Evolutionary conservation across 2,113 vertebrate species (phyloP), one percentile per base, ranked within the genome.

Genomic region (Cervus canadensis): DNA sequence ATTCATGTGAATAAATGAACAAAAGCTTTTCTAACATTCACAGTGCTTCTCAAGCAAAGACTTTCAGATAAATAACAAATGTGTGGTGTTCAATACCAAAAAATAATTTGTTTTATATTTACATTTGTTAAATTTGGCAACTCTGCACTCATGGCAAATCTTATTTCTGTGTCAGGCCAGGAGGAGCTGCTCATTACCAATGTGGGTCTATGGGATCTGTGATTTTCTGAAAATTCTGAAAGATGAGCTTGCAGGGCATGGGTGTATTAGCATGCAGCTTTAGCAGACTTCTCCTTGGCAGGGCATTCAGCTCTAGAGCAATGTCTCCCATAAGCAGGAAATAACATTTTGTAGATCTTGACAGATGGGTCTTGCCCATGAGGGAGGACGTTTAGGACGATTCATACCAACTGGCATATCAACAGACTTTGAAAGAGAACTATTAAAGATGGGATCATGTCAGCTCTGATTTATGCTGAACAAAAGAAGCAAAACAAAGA

Each of bases 351-450:
- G 54, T 64, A 89, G 59, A 94, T 95, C 95, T 95, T 97, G 96
- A 97, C 98, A 98, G 97, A 98, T 98, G 97, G 97, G 50, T 81
- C 82, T 97, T 85, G 59, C 97, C 96, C 97, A 98, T 52, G 57
- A 96, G 87, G 85, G 60, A 96, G 96, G 87, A 89, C 97, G 92
- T 96, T 98, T 92, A 98, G 92, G 90, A 95, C 48, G 17, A 97
- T 96, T 96, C 92, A 92, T 92, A 97, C 78, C 90, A 95, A 98
- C 86, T 96, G 95, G 94, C 94, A 86, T 59, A 89, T 94, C 92
- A 96, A 97, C 90, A 97, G 94, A 96, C 59, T 97, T 97, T 79
- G 81, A 97, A 96, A 96, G 79, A 83, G 48, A 95, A 92, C 95
- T 86, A 89, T 98, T 98, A 97, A 97, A 96, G 92, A 96, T 91